A percentile compares a stretch with the other conserved stretches of the same genome.
Evolutionary conservation across 2,888 invertebrate genomes (phyloP).

Genomic region (Deroplatys truncata): DNA sequence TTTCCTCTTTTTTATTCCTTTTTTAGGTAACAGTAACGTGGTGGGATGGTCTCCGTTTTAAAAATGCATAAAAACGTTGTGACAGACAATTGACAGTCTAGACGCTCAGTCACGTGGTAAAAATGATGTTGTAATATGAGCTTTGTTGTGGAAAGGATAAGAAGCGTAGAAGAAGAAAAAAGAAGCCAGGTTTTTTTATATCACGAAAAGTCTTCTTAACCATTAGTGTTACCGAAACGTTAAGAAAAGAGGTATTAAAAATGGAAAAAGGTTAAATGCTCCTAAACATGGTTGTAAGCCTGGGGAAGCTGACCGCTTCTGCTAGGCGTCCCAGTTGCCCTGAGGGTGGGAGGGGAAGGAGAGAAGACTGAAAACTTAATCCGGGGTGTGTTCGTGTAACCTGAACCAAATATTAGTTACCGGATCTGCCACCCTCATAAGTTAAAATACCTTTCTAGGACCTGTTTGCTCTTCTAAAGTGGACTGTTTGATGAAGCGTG

Average conservation of each 20-base stretch:
- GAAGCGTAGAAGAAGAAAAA: neutral
- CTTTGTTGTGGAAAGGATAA: neutral
- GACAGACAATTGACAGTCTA: slow-evolving; percentile 22
- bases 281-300: neutral
- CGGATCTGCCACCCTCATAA: slow-evolving; percentile 11
- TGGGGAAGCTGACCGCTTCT: neutral
- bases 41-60: neutral
- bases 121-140: slow-evolving; percentile 20
- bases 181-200: neutral
- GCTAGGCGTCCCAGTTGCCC: neutral
- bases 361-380: slow-evolving; percentile 14
- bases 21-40: neutral
- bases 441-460: neutral
- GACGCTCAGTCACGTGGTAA: slow-evolving; percentile 14
- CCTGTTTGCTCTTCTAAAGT: neutral
- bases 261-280: neutral
- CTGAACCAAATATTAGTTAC: slow-evolving; percentile 16
- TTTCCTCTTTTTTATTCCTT: neutral
- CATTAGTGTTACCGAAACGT: neutral
- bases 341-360: neutral
- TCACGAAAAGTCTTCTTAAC: neutral
- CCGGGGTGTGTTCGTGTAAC: slow-evolving; percentile 13
- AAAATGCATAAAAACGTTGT: slow-evolving; percentile 1
- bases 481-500: neutral
- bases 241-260: neutral